A percentile compares a stretch with the other conserved stretches of the same genome.
Conservation (phyloP, 2,113 vertebrate species). For the Halcyon malimbica region DNA sequence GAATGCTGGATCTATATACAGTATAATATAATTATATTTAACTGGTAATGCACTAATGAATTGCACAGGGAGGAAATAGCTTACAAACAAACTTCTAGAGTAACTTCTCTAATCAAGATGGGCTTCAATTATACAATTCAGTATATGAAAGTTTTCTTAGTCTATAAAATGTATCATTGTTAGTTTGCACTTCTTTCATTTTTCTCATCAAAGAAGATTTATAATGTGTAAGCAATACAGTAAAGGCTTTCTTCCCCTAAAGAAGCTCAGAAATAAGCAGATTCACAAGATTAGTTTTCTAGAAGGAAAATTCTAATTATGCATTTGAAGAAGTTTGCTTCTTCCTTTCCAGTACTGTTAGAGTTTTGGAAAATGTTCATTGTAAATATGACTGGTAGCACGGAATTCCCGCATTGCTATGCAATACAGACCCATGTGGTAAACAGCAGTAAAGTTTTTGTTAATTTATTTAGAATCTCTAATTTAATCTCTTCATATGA, state of each 20-base stretch:
- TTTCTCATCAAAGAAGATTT: slow-evolving; percentile 16
- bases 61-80: neutral
- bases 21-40: neutral
- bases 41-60: slow-evolving; percentile 27
- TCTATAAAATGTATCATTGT: neutral
- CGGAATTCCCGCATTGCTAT: neutral
- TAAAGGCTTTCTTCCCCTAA: slow-evolving; percentile 1
- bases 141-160: neutral
- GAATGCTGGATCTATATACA: neutral
- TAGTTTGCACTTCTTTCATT: neutral
- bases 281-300: slow-evolving; percentile 3
- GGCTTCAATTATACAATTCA: neutral
- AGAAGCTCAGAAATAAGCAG: slow-evolving; percentile 22
- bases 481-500: neutral
- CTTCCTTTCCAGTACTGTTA: neutral
- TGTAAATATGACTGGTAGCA: neutral
- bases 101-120: neutral
- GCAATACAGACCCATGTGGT: neutral
- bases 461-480: neutral
- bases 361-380: neutral
- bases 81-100: slow-evolving; percentile 7
- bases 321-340: slow-evolving; percentile 4
- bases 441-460: neutral
- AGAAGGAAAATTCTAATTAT: slow-evolving; percentile 25
- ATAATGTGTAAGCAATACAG: neutral